These are phyloP conservation scores for Microchirus variegatus DNA, from an alignment of 2,797 vertebrate genomes.

Conservation along the genomic window DNA sequence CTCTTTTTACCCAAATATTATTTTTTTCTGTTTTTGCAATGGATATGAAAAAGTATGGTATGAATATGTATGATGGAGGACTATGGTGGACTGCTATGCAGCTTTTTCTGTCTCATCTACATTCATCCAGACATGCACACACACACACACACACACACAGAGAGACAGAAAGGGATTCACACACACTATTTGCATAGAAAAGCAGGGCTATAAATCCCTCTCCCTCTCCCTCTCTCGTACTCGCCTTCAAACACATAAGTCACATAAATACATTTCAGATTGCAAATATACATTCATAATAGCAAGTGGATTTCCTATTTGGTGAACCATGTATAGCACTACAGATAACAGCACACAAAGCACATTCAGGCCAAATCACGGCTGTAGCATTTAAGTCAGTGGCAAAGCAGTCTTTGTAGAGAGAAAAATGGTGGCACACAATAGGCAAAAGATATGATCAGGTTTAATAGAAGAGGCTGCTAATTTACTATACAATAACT, in stretches of 20 bases:
- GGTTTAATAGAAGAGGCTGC: conserved; percentile 36
- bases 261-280: conserved; percentile 58
- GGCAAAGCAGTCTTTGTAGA: conserved; percentile 28
- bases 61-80: conserved; percentile 81
- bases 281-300: conserved; percentile 51
- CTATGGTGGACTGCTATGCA: conserved; percentile 81
- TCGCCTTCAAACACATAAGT: conserved; percentile 54
- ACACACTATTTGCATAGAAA: conserved; percentile 60
- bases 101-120: conserved; percentile 81
- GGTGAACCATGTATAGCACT: conserved; percentile 44
- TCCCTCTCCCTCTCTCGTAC: conserved; percentile 23
- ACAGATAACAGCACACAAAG: conserved; percentile 54
- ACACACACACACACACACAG: too few relatives aligned
- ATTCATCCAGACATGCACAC: conserved; percentile 59
- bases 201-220: conserved; percentile 65
- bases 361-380: conserved; percentile 50
- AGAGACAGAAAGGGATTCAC: conserved; percentile 48
- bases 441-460: conserved; percentile 47
- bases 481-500: conserved; percentile 51
- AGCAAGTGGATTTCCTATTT: conserved; percentile 45
- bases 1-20: conserved; percentile 44
- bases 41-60: conserved; percentile 74
- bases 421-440: conserved; percentile 41
- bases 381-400: conserved; percentile 38
- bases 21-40: conserved; percentile 64